These are phyloP conservation scores for Campoletis sonorensis DNA, from an alignment of 1,140 invertebrate species.

Conservation along the genomic window DNA sequence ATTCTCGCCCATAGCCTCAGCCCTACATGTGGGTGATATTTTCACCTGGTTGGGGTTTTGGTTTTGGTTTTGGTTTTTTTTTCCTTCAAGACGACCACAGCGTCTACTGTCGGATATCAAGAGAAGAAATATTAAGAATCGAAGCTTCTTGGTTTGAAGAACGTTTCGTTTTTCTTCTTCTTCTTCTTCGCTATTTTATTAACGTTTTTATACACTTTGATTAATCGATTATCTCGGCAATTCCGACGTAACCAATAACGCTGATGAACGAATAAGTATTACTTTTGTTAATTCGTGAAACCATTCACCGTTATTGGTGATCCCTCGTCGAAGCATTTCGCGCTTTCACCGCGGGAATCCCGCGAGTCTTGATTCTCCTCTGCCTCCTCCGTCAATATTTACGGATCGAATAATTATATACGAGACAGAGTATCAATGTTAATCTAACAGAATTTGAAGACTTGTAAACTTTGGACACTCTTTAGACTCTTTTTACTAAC, in stretches of 20 bases:
- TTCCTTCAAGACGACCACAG: conserved; percentile 6
- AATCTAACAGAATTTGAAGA: no score
- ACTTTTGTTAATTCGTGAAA: conserved; percentile 32
- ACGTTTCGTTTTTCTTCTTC: not conserved
- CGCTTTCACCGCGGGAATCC: conserved; percentile 47
- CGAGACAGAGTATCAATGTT: no score
- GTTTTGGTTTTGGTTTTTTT: no score
- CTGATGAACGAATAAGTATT: not conserved
- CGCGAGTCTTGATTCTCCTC: conserved; percentile 26
- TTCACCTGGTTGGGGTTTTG: not conserved
- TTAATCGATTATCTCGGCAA: not conserved
- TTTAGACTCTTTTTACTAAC: no score
- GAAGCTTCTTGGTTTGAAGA: not conserved
- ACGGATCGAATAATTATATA: no score
- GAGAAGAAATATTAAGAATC: conserved; percentile 2
- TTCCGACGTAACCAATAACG: not conserved
- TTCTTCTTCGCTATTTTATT: not conserved
- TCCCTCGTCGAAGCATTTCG: conserved; percentile 20
- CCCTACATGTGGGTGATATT: conserved; percentile 39
- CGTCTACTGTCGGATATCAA: conserved; percentile 5
- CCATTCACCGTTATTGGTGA: not conserved
- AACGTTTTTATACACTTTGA: not conserved
- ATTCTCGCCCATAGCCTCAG: conserved; percentile 70
- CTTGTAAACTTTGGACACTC: no score
- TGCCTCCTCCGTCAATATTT: no score